Evolutionary conservation across 2,113 vertebrate species (phyloP), one percentile per base, ranked within the genome.

Genomic region (Hassar affinis): DNA sequence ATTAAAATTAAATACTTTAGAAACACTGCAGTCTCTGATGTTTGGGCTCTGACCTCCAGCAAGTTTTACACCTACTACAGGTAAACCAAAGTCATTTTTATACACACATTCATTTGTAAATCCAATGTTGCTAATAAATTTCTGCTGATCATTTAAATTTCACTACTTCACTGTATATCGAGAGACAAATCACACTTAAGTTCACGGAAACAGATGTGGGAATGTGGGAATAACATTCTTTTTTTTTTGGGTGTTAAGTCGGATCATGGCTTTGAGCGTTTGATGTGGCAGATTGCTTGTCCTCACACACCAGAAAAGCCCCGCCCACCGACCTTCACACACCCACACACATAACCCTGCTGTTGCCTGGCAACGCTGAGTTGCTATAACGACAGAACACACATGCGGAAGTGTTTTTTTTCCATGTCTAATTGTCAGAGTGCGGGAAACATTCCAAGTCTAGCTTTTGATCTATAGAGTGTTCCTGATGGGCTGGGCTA

Each of bases 351-450:
- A 62, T 79, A 81, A 82, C 81, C 79, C 85, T 62, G 86, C 79
- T 59, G 81, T 89, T 88, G 83, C 90, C 82, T 90, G 86, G 88
- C 88, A 90, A 91, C 38, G 59, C 80, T 62, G 62, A 62, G 88
- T 89, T 88, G 74, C 90, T 76, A 88, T 87, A 86, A 49, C 62
- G 15, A 88, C 85, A 2, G 72, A 83, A 84, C 3, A 59, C 84
- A 86, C 52, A 85, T 76, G 82, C 81, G 85, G 84, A 85, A 86
- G 84, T 69, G 83, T 25, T 5, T 66, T 47, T 64, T 45, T 11
- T 51, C 4, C 42, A 22, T 10, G 56, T 42, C 45, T 78, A 42
- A 81, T 57, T 79, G 62, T 85, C 69, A 57, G 54, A 51, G 51
- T 66, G 74, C 54, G 52, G 61, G 76, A 84, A 80, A 81, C 38